Evolutionary conservation across 2,888 invertebrate species (phyloP).

Genomic region (Colostygia pectinataria): DNA sequence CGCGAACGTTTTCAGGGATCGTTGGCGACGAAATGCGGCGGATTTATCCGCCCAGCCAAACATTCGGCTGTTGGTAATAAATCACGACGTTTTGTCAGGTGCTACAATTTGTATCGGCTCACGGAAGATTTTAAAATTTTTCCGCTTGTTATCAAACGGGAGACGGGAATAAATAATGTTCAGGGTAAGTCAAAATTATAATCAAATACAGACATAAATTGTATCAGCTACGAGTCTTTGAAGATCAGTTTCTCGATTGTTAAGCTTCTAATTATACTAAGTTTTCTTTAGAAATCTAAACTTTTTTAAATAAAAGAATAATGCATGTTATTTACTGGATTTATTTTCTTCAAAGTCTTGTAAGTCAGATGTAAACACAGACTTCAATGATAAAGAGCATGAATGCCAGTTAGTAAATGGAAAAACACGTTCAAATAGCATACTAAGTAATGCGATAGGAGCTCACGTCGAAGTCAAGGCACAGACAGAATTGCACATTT

Average conservation of each 20-base stretch:
- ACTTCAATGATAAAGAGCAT: constrained; percentile 37
- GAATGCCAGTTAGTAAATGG: constrained; percentile 35
- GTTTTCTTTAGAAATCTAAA: neutral
- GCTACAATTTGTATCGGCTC: constrained; percentile 58
- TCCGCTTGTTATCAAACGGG: constrained; percentile 24
- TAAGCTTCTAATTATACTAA: neutral
- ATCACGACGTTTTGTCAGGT: constrained; percentile 64
- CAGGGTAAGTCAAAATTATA: constrained; percentile 18
- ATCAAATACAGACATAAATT: constrained; percentile 12
- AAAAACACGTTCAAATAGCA: constrained; percentile 45
- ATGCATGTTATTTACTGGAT: neutral
- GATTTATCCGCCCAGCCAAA: constrained; percentile 50
- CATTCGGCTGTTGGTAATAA: constrained; percentile 54
- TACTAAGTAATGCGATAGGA: constrained; percentile 44
- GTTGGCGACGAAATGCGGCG: constrained; percentile 48
- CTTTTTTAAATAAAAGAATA: no score
- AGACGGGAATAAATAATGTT: constrained; percentile 29
- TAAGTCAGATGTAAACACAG: constrained; percentile 28
- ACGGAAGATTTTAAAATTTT: constrained; percentile 48
- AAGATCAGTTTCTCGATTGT: neutral
- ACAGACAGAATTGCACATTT: constrained; percentile 56
- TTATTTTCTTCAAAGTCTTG: neutral
- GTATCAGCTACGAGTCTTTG: constrained; percentile 2
- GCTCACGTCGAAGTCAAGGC: constrained; percentile 50
- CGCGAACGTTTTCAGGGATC: constrained; percentile 44